These are phyloP conservation scores for Leptogaster cylindrica DNA, from an alignment of 2,888 invertebrate genomes.

Conservation along the genomic window DNA sequence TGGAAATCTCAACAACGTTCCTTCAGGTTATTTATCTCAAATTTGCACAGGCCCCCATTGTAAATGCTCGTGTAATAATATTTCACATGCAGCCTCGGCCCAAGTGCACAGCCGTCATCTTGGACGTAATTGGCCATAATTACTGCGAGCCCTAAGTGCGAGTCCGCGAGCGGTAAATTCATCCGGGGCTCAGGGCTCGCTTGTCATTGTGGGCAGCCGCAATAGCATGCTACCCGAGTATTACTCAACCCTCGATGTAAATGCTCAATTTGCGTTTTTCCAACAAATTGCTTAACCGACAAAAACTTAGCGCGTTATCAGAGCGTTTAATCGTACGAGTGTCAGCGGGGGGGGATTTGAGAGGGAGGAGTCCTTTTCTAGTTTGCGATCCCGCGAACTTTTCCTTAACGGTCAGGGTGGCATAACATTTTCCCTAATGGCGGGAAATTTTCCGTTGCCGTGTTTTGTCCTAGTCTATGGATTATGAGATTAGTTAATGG, in stretches of 20 bases:
- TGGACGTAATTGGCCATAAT: constrained; percentile 44
- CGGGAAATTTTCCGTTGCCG: constrained; percentile 46
- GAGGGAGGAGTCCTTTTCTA: neutral
- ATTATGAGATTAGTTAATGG: constrained; percentile 47
- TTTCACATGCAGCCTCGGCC: constrained; percentile 3
- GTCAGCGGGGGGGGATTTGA: neutral
- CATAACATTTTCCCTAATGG: constrained; percentile 44
- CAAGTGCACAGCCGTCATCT: constrained; percentile 24
- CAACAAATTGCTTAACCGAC: constrained; percentile 49
- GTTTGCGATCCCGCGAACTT: neutral
- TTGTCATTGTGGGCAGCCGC: constrained; percentile 33
- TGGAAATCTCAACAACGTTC: constrained; percentile 40
- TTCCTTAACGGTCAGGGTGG: constrained; percentile 6
- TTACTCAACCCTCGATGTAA: constrained; percentile 48
- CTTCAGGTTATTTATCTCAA: constrained; percentile 46
- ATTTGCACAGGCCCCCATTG: constrained; percentile 44
- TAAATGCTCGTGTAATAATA: constrained; percentile 18
- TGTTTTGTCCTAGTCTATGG: constrained; percentile 45
- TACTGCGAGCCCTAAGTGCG: constrained; percentile 44
- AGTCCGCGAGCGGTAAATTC: constrained; percentile 11
- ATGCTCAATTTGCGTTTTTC: constrained; percentile 49
- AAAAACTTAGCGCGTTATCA: constrained; percentile 49
- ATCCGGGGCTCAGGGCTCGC: neutral
- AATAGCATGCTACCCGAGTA: constrained; percentile 44
- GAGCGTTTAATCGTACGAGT: constrained; percentile 45